Evolutionary conservation across 2,113 vertebrate species (phyloP).

Genomic region (Notechis scutatus): DNA sequence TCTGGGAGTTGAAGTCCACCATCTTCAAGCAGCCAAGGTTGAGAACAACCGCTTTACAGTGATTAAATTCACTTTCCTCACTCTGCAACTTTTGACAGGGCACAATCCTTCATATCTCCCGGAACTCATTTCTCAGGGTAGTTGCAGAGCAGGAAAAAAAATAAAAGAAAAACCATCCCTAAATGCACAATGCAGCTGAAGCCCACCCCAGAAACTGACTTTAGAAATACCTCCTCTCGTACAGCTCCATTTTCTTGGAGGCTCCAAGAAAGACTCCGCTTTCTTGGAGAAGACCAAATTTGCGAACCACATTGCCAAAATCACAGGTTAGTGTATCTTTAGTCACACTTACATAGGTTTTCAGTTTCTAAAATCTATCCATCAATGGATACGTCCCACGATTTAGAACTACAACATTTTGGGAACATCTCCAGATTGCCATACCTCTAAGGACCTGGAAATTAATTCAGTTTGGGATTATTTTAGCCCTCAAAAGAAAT

Average conservation of each 20-base stretch:
- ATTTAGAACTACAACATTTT: fast-evolving
- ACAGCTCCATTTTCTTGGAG: not conserved
- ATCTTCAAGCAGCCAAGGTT: not conserved
- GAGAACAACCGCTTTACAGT: not conserved
- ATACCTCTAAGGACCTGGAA: not conserved
- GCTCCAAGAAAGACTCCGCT: too few relatives aligned
- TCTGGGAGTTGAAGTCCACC: not conserved
- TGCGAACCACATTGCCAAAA: not conserved
- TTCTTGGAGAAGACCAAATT: not conserved
- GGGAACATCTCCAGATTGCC: not conserved
- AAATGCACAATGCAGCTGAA: not conserved
- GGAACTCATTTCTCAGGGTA: not conserved
- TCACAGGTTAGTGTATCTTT: not conserved
- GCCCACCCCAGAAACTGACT: not conserved
- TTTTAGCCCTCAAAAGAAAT: conserved; percentile 40
- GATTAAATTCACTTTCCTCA: not conserved
- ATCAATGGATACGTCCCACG: not conserved
- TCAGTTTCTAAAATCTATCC: not conserved
- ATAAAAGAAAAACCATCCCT: not conserved
- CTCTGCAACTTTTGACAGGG: not conserved
- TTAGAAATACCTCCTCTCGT: not conserved
- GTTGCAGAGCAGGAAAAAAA: not conserved
- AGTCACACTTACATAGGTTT: not conserved
- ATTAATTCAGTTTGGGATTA: conserved; percentile 45
- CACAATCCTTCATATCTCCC: not conserved